Conservation (phyloP, 2,888 invertebrate genomes). For the Tetropium fuscum region DNA sequence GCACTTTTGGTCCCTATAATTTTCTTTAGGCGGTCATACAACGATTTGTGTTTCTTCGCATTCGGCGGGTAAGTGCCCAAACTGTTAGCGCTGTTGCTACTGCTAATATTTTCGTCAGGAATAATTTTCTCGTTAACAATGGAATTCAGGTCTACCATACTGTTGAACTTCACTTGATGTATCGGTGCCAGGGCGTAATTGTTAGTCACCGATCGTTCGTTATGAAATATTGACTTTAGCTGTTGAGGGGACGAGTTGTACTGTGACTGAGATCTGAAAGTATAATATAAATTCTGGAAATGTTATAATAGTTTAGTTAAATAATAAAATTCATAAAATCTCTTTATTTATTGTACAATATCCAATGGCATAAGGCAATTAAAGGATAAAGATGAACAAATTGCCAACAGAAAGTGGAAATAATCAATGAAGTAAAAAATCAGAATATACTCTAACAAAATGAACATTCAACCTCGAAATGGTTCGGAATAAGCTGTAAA, state of each 20-base stretch:
- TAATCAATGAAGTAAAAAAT: too few relatives aligned
- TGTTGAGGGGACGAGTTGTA: constrained; percentile 19
- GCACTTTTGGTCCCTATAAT: constrained; percentile 5
- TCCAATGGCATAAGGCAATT: too few relatives aligned
- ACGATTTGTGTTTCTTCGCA: constrained; percentile 38
- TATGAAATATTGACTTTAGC: constrained; percentile 22
- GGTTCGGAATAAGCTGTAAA: too few relatives aligned
- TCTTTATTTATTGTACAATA: too few relatives aligned
- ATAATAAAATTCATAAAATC: too few relatives aligned
- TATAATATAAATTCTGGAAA: too few relatives aligned
- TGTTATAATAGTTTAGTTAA: too few relatives aligned
- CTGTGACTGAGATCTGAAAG: constrained; percentile 17
- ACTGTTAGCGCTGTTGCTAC: constrained; percentile 48
- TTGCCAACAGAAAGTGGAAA: too few relatives aligned
- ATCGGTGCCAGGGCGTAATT: constrained; percentile 47
- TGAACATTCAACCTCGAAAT: too few relatives aligned
- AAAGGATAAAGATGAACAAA: too few relatives aligned
- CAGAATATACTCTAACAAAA: too few relatives aligned
- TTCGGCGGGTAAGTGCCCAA: constrained; percentile 35
- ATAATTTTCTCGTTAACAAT: constrained; percentile 37
- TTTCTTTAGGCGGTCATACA: constrained; percentile 27
- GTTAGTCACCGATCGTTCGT: constrained; percentile 22
- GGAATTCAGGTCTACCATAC: constrained; percentile 45
- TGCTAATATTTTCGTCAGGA: constrained; percentile 43
- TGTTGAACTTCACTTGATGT: constrained; percentile 52